Conservation (phyloP, 2,888 invertebrate genomes). For the Cheilosia vulpina region DNA sequence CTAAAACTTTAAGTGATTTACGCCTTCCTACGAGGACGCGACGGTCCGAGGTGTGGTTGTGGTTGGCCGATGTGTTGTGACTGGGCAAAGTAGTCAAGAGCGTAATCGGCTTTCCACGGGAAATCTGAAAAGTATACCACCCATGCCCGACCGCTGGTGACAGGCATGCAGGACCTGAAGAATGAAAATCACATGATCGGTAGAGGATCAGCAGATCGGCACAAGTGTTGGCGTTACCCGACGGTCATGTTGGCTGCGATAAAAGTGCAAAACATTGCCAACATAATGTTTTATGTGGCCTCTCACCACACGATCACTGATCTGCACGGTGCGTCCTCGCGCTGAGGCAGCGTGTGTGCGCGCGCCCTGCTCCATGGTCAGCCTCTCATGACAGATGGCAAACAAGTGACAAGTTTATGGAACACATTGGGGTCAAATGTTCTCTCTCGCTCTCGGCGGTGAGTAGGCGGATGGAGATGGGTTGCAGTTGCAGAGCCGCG, state of each 20-base stretch:
- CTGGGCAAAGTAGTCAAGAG: slow-evolving; percentile 51
- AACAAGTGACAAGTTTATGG: slow-evolving; percentile 75
- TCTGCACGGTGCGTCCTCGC: slow-evolving; percentile 17
- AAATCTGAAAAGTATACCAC: slow-evolving; percentile 59
- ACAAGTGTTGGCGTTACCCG: slow-evolving; percentile 62
- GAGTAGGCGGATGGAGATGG: slow-evolving; percentile 60
- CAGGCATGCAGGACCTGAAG: slow-evolving; percentile 43
- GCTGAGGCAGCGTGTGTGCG: not conserved
- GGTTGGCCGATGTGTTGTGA: slow-evolving; percentile 27
- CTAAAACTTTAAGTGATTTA: slow-evolving; percentile 75
- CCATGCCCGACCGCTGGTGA: slow-evolving; percentile 43
- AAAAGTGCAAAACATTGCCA: slow-evolving; percentile 53
- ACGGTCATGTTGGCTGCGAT: slow-evolving; percentile 44
- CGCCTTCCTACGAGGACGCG: slow-evolving; percentile 22
- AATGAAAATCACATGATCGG: slow-evolving; percentile 32
- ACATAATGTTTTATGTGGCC: slow-evolving; percentile 55
- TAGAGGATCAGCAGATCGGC: slow-evolving; percentile 3
- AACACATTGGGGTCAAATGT: slow-evolving; percentile 72
- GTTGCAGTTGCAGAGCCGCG: slow-evolving; percentile 23
- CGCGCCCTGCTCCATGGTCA: slow-evolving; percentile 24
- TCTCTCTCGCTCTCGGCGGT: slow-evolving; percentile 11
- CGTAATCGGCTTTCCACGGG: slow-evolving; percentile 67
- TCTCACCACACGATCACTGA: slow-evolving; percentile 64
- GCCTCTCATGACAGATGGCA: slow-evolving; percentile 64
- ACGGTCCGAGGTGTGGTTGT: slow-evolving; percentile 52